Base-by-base conservation (phyloP, 2,113 vertebrate species). In the Paramormyrops kingsleyae region DNA sequence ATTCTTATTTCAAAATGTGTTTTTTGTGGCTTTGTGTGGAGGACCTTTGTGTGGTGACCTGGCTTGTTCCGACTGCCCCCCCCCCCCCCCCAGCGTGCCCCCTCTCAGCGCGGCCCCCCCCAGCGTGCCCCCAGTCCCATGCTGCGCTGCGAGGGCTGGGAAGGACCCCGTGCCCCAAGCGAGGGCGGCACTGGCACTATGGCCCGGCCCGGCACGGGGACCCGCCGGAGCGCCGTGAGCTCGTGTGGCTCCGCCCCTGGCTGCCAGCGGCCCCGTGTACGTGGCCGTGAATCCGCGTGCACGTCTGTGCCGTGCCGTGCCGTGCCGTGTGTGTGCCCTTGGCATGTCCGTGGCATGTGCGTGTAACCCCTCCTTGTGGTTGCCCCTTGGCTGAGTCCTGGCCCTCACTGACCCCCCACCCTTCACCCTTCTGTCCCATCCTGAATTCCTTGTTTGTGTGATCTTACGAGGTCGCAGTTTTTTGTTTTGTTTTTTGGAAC, bases 101-200 rank as follows among this genome's bases (percentile, higher is more conserved):
- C 24, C 47, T 7, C 24, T 13, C 49, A 6, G 85, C 85, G 21
- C 17, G 77, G 8, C 70, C 27, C 74, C 52, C 84, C 89, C n/a
- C 92, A 94, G 93, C 90, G 90, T 62, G 92, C 92, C 21, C 87
- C 90, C 88, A 93, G 92, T 87, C 92, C 93, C 42, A 88, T 92
- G 46, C 88, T 93, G 90, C 89, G 89, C 35, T 91, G 89, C 10
- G 91, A 90, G 83, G 91, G 91, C 39, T 93, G 90, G 83, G 93
- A 92, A 47, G 56, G 91, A 9, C 24, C 91, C 77, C 89, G 91
- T 27, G 92, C 92, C 12, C 87, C 91, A 49, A 92, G 91, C 3
- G 92, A 93, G 87, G 91, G 91, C 17, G 89, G 90, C 89, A 91
- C 92, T 19, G 91, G 93, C 90, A 91, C 91, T 52, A 74, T 91